Percentiles rank a stretch among this genome's conserved stretches.
These are phyloP conservation scores for Lophius americanus DNA, from an alignment of 2,797 vertebrate genomes.

Conservation along the genomic window DNA sequence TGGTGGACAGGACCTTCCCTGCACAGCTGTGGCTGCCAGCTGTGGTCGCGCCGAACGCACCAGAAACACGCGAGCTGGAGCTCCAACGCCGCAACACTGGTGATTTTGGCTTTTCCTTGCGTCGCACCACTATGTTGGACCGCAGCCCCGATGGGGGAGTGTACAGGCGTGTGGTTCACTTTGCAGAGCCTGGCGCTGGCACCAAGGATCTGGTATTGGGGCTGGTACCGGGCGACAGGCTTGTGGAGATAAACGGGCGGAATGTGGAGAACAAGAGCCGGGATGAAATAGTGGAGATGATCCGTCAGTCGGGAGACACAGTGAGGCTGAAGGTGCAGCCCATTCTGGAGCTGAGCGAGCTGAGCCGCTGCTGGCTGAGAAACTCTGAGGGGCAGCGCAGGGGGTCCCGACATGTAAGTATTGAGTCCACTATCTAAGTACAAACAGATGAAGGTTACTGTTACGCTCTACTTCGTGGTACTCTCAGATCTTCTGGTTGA, in stretches of 20 bases:
- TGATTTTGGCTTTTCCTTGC: conserved; percentile 95
- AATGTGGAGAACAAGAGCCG: conserved; percentile 95
- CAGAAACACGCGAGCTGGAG: conserved; percentile 86
- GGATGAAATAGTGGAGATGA: conserved; percentile 99
- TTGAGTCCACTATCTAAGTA: background rate
- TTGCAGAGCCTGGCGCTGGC: conserved; percentile 94
- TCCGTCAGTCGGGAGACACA: conserved; percentile 94
- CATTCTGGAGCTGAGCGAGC: conserved; percentile 95
- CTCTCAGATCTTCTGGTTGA: background rate
- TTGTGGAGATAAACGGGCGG: conserved; percentile 93
- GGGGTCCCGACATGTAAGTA: conserved; percentile 90
- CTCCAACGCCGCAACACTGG: conserved; percentile 94
- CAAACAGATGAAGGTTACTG: background rate
- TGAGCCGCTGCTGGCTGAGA: conserved; percentile 94
- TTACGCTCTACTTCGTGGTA: background rate
- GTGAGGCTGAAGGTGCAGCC: conserved; percentile 96
- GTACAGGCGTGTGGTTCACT: conserved; percentile 92
- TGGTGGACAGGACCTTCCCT: conserved; percentile 87
- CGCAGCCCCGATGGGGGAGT: conserved; percentile 88
- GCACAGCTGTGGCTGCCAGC: conserved; percentile 86
- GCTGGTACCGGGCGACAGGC: conserved; percentile 92
- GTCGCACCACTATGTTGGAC: conserved; percentile 95
- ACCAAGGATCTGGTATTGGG: conserved; percentile 94
- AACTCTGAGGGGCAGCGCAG: conserved; percentile 83
- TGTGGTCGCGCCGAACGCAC: conserved; percentile 84